phyloP scores from a whole-genome alignment of 2,113 vertebrate species.

The Ictalurus furcatus region DNA sequence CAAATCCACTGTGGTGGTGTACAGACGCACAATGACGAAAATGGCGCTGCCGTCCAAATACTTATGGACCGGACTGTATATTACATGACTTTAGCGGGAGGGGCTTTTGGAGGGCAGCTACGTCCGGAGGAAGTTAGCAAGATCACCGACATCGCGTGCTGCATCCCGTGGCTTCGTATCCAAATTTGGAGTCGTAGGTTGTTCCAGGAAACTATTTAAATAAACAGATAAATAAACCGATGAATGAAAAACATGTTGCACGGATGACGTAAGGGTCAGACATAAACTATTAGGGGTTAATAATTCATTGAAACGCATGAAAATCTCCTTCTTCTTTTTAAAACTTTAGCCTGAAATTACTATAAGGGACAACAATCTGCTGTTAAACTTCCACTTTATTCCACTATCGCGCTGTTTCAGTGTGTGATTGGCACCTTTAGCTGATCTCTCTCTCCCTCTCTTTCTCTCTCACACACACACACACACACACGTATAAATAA shows the following conservation, averaged over 20 bases:
- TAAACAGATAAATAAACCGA: too few relatives aligned
- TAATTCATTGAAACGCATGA: neutral
- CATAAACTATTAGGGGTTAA: too few relatives aligned
- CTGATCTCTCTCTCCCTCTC: neutral
- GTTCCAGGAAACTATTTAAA: too few relatives aligned
- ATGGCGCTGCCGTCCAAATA: too few relatives aligned
- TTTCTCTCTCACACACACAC: constrained; percentile 27
- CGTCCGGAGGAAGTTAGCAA: neutral
- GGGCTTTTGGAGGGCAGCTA: neutral
- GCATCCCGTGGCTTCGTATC: neutral
- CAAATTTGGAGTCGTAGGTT: neutral
- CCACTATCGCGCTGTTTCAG: neutral
- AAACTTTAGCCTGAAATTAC: neutral
- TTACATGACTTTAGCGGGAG: neutral
- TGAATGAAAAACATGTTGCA: neutral
- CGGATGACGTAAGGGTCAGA: neutral
- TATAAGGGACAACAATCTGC: neutral
- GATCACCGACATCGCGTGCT: neutral
- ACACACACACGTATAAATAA: neutral
- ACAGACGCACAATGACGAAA: too few relatives aligned
- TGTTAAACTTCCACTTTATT: neutral
- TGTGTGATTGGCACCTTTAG: neutral
- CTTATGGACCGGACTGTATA: too few relatives aligned
- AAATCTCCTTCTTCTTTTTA: neutral
- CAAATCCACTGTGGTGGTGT: too few relatives aligned